These are phyloP conservation scores for Grammomys dolichurus DNA, from an alignment of 2,113 vertebrate genomes.

Conservation along the genomic window DNA sequence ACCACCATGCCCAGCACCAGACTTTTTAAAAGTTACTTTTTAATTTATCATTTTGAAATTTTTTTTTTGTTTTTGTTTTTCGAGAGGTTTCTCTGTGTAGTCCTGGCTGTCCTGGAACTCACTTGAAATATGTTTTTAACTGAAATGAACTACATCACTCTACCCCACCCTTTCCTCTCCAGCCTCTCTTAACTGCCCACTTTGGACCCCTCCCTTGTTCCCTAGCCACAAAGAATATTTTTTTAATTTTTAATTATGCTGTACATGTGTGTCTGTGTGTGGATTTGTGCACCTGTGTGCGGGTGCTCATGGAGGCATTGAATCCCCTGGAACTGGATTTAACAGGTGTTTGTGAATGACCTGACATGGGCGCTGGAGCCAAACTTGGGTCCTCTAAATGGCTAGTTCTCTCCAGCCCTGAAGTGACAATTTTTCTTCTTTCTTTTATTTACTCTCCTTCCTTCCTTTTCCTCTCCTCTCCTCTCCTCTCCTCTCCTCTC, in stretches of 20 bases:
- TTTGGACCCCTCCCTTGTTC: fast-evolving
- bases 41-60: background rate
- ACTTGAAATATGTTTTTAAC: background rate
- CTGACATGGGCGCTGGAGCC: background rate
- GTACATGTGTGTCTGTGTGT: background rate
- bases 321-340: background rate
- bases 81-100: too few species aligned
- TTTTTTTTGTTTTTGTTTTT: too few species aligned
- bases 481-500: fast-evolving
- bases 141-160: background rate
- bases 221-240: background rate
- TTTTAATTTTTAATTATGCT: background rate
- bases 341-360: background rate
- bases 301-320: background rate
- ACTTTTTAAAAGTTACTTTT: background rate
- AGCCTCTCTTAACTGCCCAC: background rate
- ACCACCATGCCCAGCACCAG: background rate
- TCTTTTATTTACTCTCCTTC: background rate
- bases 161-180: background rate
- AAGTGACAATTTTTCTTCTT: background rate
- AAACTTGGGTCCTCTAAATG: background rate
- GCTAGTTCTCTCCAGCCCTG: background rate
- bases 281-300: background rate
- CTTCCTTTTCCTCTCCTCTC: fast-evolving
- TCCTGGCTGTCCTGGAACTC: too few species aligned